Conservation (phyloP, 2,113 vertebrate genomes). For the Cyphomyrus plagiostoma region DNA sequence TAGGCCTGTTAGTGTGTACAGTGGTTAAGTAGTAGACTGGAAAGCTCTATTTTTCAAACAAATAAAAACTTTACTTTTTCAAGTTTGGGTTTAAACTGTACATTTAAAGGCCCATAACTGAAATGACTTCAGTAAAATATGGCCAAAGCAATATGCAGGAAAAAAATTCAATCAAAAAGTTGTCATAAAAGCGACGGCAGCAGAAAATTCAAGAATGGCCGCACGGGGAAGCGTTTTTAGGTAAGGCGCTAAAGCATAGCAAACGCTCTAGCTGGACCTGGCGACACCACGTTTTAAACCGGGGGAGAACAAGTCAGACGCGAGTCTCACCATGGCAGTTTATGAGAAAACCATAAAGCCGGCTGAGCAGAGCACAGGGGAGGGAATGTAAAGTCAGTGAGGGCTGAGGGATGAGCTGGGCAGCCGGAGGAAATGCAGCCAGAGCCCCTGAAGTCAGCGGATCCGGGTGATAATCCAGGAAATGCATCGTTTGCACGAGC, state of each 20-base stretch:
- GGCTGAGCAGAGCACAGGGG: not conserved
- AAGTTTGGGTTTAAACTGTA: not conserved
- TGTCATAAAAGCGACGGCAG: not conserved
- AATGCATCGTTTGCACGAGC: not conserved
- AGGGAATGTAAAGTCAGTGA: not conserved
- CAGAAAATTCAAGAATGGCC: not conserved
- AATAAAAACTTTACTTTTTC: not conserved
- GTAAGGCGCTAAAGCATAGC: not conserved
- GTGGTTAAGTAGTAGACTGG: not conserved
- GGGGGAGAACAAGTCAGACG: not conserved
- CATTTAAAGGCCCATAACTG: not conserved
- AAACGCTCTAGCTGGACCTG: not conserved
- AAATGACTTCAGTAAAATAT: not conserved
- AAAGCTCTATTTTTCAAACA: not conserved
- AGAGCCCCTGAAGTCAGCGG: not conserved
- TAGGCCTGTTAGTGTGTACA: not conserved
- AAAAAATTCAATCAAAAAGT: not conserved
- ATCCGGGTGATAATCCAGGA: constrained; percentile 14
- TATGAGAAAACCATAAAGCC: not conserved
- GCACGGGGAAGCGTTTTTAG: not conserved
- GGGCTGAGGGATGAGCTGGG: not conserved
- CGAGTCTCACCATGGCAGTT: not conserved
- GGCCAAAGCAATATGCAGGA: not conserved
- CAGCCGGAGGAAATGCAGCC: not conserved
- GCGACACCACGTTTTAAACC: not conserved